Evolutionary conservation across 2,113 vertebrate genomes (phyloP).

Genomic region (Phrynosoma blainvillii): DNA sequence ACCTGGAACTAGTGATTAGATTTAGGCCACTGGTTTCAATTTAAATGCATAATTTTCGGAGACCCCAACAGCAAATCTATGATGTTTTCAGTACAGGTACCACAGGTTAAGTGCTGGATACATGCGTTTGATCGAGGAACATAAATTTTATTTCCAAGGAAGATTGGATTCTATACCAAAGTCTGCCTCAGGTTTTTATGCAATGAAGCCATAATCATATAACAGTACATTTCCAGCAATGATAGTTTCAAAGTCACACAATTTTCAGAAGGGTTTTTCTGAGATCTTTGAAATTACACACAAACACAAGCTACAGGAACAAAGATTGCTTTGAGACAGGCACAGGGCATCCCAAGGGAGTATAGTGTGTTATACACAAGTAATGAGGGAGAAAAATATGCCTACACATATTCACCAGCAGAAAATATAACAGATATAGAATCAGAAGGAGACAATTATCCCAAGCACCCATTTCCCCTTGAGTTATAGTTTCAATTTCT

Average conservation of each 20-base stretch:
- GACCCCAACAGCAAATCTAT: background rate
- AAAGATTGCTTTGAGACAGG: constrained; percentile 11
- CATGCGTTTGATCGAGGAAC: background rate
- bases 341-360: background rate
- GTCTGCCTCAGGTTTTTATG: background rate
- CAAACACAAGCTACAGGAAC: constrained; percentile 2
- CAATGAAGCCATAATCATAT: background rate
- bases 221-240: background rate
- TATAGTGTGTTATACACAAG: background rate
- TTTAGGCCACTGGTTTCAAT: no score
- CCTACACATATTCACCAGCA: background rate
- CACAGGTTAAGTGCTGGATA: background rate
- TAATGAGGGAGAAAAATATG: constrained; percentile 18
- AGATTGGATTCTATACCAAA: background rate
- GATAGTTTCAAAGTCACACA: background rate
- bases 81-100: background rate
- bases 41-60: background rate
- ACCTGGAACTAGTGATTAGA: no score
- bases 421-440: background rate
- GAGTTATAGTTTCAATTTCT: constrained; percentile 7
- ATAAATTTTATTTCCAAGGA: background rate
- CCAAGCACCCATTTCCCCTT: background rate
- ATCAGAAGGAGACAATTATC: constrained; percentile 10
- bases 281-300: background rate
- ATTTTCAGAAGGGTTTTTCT: background rate